Base-by-base conservation (phyloP, 2,888 invertebrate species). In the Dasysyrphus albostriatus region DNA sequence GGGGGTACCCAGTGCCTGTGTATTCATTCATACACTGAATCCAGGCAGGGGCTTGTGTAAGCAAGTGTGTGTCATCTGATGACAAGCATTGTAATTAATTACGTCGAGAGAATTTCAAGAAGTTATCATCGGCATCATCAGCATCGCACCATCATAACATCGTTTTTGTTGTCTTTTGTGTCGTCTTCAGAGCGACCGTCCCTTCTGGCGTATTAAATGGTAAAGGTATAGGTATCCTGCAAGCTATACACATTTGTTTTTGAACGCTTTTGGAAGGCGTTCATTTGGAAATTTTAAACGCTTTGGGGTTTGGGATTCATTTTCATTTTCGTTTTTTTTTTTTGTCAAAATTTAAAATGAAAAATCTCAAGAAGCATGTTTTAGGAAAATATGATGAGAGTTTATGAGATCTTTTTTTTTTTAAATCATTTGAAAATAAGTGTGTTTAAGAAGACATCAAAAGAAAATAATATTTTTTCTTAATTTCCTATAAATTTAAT, bases 31-130 rank as follows among this genome's bases (percentile, higher is more conserved):
- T 3, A 29, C 12, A 44, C 44, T 47, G 10, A 19, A 19, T 2
- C 1, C 24, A 24, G 54, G 32, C 12, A 67, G 24, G 12, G 39
- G 8, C 34, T 47, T 67, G 49, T 67, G 67, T 58, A 49, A 54
- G 44, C 54, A 42, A 75, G 79, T 75, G 63, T 80, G 72, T 80
- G 80, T 67, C 84, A 76, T 80, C 84, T 76, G 84, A 84, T 84
- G 84, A 84, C 80, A 84, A 76, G 80, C 84, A 75, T 84, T 84
- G 80, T 84, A 84, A 80, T 84, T 80, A 84, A 84, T 84, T 80
- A 84, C 80, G 72, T 65, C 42, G 63, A 70, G 65, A 84, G 80
- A 84, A 80, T 84, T 84, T 76, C 79, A 76, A 84, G 84, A 80
- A 84, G 84, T 76, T 84, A 84, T 80, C 80, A 80, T 65, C 80